Percentiles rank a stretch among this genome's conserved stretches.
These are phyloP conservation scores for Tholera decimalis DNA, from an alignment of 2,888 invertebrate species.

Conservation along the genomic window DNA sequence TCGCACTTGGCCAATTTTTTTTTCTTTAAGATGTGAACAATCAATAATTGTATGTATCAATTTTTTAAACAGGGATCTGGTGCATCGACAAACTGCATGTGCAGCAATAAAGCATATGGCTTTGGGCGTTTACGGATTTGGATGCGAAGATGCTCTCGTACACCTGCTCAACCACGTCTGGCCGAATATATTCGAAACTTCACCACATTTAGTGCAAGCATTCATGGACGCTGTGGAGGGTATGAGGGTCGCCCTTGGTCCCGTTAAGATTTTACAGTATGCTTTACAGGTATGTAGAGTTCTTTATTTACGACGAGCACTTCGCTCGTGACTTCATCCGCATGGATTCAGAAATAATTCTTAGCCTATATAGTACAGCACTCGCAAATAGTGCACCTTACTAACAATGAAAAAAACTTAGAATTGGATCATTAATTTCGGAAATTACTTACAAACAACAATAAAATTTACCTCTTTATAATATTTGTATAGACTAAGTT, in stretches of 20 bases:
- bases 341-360: too few species aligned
- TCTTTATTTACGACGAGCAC: neutral
- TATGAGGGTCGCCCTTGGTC: constrained; percentile 98
- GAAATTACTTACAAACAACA: too few species aligned
- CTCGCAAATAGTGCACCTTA: too few species aligned
- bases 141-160: constrained; percentile 99
- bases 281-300: constrained; percentile 95
- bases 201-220: constrained; percentile 99
- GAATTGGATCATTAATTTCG: too few species aligned
- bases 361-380: too few species aligned
- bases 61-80: constrained; percentile 94
- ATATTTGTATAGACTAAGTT: too few species aligned
- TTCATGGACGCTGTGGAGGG: constrained; percentile 99
- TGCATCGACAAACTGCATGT: constrained; percentile 99
- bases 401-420: too few species aligned
- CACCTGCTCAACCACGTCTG: constrained; percentile 99
- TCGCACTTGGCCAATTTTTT: neutral
- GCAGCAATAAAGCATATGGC: constrained; percentile 99
- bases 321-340: too few species aligned
- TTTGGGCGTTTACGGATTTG: constrained; percentile 99
- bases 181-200: constrained; percentile 99
- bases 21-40: neutral
- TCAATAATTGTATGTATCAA: neutral
- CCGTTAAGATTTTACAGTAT: constrained; percentile 99
- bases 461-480: too few species aligned